These are phyloP conservation scores for Caenorhabditis wallacei DNA, from an alignment of 2,888 invertebrate species.

Conservation along the genomic window DNA sequence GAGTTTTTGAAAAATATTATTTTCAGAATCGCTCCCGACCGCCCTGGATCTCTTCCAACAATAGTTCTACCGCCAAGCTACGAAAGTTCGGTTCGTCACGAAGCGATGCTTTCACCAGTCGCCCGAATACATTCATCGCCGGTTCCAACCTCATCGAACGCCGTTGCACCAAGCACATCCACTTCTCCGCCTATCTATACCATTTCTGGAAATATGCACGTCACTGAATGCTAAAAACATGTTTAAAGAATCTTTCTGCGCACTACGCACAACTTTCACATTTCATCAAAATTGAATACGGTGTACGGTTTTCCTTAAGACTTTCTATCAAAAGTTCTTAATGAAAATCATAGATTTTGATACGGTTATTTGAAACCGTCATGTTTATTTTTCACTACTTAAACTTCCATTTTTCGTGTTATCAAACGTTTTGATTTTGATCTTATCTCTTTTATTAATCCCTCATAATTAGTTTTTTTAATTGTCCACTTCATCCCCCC, in stretches of 20 bases:
- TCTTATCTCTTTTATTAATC: slow-evolving; percentile 5
- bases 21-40: slow-evolving; percentile 71
- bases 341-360: too few species aligned
- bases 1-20: not conserved
- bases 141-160: slow-evolving; percentile 50
- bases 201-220: slow-evolving; percentile 58
- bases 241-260: not conserved
- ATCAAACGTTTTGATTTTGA: not conserved
- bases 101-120: slow-evolving; percentile 47
- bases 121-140: slow-evolving; percentile 43
- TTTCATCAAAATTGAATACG: slow-evolving; percentile 48
- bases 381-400: slow-evolving; percentile 2
- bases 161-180: slow-evolving; percentile 54
- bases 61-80: slow-evolving; percentile 72
- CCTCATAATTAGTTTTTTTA: not conserved
- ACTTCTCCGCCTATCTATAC: slow-evolving; percentile 65
- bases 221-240: slow-evolving; percentile 46
- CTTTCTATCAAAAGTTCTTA: not conserved
- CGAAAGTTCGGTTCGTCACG: slow-evolving; percentile 67
- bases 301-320: not conserved
- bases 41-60: slow-evolving; percentile 66
- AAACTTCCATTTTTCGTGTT: not conserved
- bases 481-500: not conserved
- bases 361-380: slow-evolving; percentile 21
- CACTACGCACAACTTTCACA: slow-evolving; percentile 31